phyloP scores from a whole-genome alignment of 2,113 vertebrate species.

The Mustela lutreola region DNA sequence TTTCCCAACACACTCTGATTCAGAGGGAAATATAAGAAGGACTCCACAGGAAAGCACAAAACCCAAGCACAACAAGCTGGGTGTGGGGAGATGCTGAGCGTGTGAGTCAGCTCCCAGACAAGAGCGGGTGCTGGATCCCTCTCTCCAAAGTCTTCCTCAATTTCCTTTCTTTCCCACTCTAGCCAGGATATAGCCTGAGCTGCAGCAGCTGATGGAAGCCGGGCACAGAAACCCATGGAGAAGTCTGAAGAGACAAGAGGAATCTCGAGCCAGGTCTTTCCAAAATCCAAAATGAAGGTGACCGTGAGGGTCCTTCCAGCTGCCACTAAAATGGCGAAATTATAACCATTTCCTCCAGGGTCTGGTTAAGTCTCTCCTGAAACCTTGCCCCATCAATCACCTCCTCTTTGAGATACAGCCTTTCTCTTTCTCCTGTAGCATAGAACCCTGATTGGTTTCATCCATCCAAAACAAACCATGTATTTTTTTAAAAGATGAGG shows the following conservation, averaged over 20 bases:
- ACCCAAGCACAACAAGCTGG: not conserved
- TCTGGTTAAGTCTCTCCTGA: not conserved
- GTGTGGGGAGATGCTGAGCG: not conserved
- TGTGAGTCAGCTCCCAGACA: not conserved
- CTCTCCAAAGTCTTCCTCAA: not conserved
- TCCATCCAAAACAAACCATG: not conserved
- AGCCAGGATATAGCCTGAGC: not conserved
- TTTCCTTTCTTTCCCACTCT: not conserved
- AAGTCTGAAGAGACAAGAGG: not conserved
- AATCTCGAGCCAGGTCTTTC: conserved; percentile 22
- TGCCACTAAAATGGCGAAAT: not conserved
- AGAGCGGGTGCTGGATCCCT: not conserved
- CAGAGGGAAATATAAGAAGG: conserved; percentile 34
- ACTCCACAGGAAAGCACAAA: not conserved
- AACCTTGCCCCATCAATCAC: not conserved
- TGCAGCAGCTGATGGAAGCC: not conserved
- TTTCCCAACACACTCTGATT: conserved; percentile 65
- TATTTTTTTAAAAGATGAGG: not conserved
- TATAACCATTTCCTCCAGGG: not conserved
- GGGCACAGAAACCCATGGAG: not conserved
- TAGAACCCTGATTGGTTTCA: not conserved
- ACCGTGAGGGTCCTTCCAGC: not conserved
- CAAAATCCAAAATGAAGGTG: conserved; percentile 6
- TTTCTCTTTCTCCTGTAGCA: not conserved
- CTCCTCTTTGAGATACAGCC: not conserved